Evolutionary conservation across 1,140 invertebrate genomes (phyloP).

Genomic region (Zaprionus tsacasi): DNA sequence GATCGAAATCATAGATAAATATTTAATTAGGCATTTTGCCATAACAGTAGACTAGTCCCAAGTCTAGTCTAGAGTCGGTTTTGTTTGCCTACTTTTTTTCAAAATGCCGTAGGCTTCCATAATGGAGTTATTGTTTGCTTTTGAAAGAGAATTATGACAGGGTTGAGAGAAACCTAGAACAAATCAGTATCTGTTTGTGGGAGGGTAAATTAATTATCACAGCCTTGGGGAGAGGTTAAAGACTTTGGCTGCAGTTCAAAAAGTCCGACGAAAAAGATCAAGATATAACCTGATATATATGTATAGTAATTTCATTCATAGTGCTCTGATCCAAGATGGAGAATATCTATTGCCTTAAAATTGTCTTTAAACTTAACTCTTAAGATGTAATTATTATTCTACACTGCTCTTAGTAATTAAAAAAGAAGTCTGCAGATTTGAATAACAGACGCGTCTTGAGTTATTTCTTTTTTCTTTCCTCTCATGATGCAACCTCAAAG

Average conservation of each 20-base stretch:
- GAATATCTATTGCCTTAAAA: neutral
- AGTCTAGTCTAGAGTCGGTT: neutral
- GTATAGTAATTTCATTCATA: no score
- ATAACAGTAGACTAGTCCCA: conserved; percentile 40
- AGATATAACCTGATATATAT: no score
- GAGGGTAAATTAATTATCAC: neutral
- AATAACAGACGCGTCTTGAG: conserved; percentile 7
- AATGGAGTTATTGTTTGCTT: conserved; percentile 6
- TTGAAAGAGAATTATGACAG: neutral
- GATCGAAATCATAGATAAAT: conserved; percentile 72
- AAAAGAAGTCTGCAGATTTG: neutral
- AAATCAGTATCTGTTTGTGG: neutral
- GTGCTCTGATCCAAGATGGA: no score
- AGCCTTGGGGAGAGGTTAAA: neutral
- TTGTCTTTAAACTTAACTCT: neutral
- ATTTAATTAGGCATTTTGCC: conserved; percentile 73
- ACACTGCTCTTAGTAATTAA: neutral
- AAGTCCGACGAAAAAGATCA: no score
- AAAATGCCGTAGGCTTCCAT: neutral
- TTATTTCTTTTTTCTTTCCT: conserved; percentile 6
- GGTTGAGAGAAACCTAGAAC: neutral
- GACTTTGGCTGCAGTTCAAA: neutral
- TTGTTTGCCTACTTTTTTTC: conserved; percentile 1
- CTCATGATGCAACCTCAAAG: conserved; percentile 29
- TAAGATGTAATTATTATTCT: neutral